Base-by-base conservation (phyloP, 2,113 vertebrate genomes). In the Larimichthys polyactis region DNA sequence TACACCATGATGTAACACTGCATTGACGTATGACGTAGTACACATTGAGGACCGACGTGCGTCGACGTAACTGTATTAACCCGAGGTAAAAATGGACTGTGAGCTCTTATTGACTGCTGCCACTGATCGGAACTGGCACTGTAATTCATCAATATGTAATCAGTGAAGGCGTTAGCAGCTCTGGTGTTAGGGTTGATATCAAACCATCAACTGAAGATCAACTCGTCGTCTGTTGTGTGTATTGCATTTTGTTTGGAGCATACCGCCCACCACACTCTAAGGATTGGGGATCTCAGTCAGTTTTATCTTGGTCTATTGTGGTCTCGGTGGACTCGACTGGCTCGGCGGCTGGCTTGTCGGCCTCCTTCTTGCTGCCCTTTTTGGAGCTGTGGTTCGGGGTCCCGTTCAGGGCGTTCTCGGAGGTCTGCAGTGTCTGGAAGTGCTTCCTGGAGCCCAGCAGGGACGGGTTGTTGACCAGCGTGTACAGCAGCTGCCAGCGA, bases 401-500 rank as follows among this genome's bases (percentile, higher is more conserved):
- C 0, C 96, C 95, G 0, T 96, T 97, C 7, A 77, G 60, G 57
- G 85, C 5, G 64, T 87, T 84, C 0, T 75, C 89, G 0, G 92
- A 78, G 17, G 51, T 76, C 4, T 93, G 87, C 0, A 81, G 77
- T 0, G 86, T 90, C 43, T 96, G 95, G 22, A 93, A 94, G 0
- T 93, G 84, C 86, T 97, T 97, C n/a, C 97, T 95, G 89, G 94
- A 95, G 15, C 95, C 93, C 0, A 89, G 87, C 54, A 98, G 93
- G 0, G 96, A 94, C 0, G 97, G 96, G 77, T 98, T 99, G 89
- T 92, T 94, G 71, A 98, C 94, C 43, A 99, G 94, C 0, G 97
- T 98, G 93, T 97, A 97, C 4, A 96, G 89, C 82, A 99, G 54
- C 49, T 90, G 90, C 97, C 97, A 99, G 22, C 97, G 96, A 6